Base-by-base conservation (phyloP, 2,888 invertebrate genomes). In the Hemicrepidius hirtus region DNA sequence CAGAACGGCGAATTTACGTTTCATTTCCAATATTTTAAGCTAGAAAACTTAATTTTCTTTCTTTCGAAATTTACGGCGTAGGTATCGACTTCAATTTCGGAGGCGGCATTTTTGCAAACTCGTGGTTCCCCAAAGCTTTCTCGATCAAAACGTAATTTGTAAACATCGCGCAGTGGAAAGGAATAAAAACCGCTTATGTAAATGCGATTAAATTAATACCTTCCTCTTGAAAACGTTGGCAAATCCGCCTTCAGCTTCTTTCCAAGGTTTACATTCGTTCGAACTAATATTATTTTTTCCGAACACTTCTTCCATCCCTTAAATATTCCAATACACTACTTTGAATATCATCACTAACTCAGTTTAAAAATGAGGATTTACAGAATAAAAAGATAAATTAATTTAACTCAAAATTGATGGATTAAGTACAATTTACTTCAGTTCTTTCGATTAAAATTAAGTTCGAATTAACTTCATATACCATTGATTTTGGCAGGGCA, bases 71-170 rank as follows among this genome's bases (percentile, higher is more conserved):
- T 53, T 32, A 13, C 32, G 10, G 18, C 16, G 37, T 37, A 49
- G 18, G 49, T 21, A 63, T 63, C 63, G 46, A 18, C 63, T 63
- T 63, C 32, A 63, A 46, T 63, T 49, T 20, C 49, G 18, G 20
- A 12, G 20, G 18, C 49, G 49, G 18, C 49, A 49, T 63, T 63
- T 63, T 62, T 60, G 21, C 40, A 13, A 60, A 60, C 41, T 62
- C 44, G 16, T 62, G 24, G 21, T 64, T 50, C 37, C 49, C 49
- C 10, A 37, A 64, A 37, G 49, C 49, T 37, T 64, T 64, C 37
- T 28, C 64, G 64, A 64, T 64, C 50, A 50, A 35, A 64, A 64
- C 21, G 64, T 64, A 64, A 64, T 64, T 64, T 64, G 64, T 64
- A 64, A 64, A 64, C 64, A 64, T 37, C 49, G 64, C 50, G 50